phyloP scores from a whole-genome alignment of 2,113 vertebrate genomes.

The Odontophorus gujanensis region DNA sequence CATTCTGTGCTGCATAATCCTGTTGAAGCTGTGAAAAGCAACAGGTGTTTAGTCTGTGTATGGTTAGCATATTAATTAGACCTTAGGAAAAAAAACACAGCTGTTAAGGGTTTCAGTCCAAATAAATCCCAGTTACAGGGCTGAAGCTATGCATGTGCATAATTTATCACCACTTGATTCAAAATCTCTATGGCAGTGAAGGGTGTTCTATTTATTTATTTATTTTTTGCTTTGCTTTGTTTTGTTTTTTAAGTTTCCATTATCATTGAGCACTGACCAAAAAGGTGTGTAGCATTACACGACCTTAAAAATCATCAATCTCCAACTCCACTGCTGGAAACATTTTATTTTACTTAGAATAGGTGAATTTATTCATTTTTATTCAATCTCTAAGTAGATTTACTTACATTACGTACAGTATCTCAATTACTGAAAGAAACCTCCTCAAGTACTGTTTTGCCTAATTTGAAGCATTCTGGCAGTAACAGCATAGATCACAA shows the following conservation, averaged over 20 bases:
- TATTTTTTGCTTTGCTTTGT: too few relatives aligned
- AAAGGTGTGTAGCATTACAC: neutral
- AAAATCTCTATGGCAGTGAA: neutral
- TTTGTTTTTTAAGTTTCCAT: neutral
- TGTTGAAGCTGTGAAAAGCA: slow-evolving; percentile 45
- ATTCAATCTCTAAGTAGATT: neutral
- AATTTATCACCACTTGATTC: neutral
- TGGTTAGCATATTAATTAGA: slow-evolving; percentile 15
- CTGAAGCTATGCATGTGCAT: neutral
- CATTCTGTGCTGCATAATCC: neutral
- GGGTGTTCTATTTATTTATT: neutral
- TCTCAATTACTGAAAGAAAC: neutral
- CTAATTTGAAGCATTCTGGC: neutral
- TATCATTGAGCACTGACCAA: neutral
- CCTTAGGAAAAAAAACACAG: neutral
- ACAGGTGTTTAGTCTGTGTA: slow-evolving; percentile 15
- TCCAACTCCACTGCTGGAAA: neutral
- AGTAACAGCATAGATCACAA: neutral
- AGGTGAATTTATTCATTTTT: neutral
- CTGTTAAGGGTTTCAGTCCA: neutral
- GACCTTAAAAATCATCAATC: neutral
- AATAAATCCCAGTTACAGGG: neutral
- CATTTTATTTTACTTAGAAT: neutral
- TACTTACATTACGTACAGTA: neutral
- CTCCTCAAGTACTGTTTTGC: neutral